phyloP scores from a whole-genome alignment of 2,797 vertebrate genomes.

The Austrolebias charrua region DNA sequence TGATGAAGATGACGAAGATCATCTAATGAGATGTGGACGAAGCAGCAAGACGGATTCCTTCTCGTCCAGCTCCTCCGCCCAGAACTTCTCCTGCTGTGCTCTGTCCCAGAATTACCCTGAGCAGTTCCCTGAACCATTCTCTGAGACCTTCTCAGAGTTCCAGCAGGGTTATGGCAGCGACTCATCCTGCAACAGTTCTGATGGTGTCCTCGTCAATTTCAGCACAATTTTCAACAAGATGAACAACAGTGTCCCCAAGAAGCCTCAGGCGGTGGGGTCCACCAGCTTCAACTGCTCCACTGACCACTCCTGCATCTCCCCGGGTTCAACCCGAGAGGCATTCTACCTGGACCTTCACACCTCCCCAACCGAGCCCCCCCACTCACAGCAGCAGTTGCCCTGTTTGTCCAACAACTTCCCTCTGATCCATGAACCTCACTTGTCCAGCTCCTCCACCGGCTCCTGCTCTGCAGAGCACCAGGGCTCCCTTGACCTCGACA shows the following conservation, averaged over 20 bases:
- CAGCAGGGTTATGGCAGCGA: conserved; percentile 90
- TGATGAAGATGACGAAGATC: conserved; percentile 79
- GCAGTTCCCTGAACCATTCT: conserved; percentile 49
- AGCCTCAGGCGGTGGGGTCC: conserved; percentile 64
- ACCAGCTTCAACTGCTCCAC: conserved; percentile 70
- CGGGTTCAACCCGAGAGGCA: conserved; percentile 81
- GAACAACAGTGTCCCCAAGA: conserved; percentile 83
- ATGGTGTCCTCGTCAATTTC: conserved; percentile 94
- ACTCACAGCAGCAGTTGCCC: conserved; percentile 43
- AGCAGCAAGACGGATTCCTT: conserved; percentile 77
- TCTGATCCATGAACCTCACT: conserved; percentile 75
- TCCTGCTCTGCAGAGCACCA: conserved; percentile 80
- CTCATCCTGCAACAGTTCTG: conserved; percentile 95
- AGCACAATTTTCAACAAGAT: conserved; percentile 95
- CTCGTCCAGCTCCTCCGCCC: conserved; percentile 73
- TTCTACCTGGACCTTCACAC: conserved; percentile 96
- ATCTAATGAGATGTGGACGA: conserved; percentile 76
- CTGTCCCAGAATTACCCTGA: conserved; percentile 81
- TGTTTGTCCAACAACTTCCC: conserved; percentile 39
- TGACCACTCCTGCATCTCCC: conserved; percentile 83
- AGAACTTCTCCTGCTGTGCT: conserved; percentile 84
- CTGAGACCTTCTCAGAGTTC: conserved; percentile 75
- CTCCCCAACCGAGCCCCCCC: conserved; percentile 87
- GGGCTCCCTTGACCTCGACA: conserved; percentile 82
- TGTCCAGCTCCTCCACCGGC: conserved; percentile 72